Conservation (phyloP, 1,140 invertebrate species). For the Lethocerus indicus region DNA sequence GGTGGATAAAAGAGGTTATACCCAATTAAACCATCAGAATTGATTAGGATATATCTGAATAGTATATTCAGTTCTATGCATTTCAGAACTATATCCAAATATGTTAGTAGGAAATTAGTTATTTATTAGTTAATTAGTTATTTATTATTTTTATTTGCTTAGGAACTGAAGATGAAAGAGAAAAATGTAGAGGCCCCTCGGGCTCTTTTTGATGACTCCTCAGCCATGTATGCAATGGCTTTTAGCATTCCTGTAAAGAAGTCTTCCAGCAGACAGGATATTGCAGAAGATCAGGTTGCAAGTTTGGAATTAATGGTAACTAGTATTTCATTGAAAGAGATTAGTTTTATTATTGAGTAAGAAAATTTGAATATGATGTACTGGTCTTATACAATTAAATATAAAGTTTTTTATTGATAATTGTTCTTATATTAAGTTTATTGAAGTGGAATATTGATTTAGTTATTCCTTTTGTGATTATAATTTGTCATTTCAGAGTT, state of each 20-base stretch:
- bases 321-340: not conserved
- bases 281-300: not conserved
- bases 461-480: not conserved
- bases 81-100: too few relatives aligned
- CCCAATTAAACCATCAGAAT: too few relatives aligned
- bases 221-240: slow-evolving; percentile 13
- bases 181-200: not conserved
- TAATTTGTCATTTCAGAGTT: not conserved
- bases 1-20: too few relatives aligned
- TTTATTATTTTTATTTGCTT: too few relatives aligned
- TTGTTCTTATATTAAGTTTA: too few relatives aligned
- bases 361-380: not conserved
- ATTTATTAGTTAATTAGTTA: too few relatives aligned
- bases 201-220: slow-evolving; percentile 13
- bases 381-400: not conserved
- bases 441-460: too few relatives aligned
- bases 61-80: too few relatives aligned
- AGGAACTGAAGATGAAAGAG: slow-evolving; percentile 6
- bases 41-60: too few relatives aligned
- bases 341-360: not conserved
- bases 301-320: slow-evolving; percentile 5
- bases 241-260: slow-evolving; percentile 6
- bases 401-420: not conserved
- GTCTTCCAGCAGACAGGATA: not conserved
- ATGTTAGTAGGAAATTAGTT: too few relatives aligned